phyloP scores from a whole-genome alignment of 2,888 invertebrate genomes.

The Amblyjoppa fuscipennis region DNA sequence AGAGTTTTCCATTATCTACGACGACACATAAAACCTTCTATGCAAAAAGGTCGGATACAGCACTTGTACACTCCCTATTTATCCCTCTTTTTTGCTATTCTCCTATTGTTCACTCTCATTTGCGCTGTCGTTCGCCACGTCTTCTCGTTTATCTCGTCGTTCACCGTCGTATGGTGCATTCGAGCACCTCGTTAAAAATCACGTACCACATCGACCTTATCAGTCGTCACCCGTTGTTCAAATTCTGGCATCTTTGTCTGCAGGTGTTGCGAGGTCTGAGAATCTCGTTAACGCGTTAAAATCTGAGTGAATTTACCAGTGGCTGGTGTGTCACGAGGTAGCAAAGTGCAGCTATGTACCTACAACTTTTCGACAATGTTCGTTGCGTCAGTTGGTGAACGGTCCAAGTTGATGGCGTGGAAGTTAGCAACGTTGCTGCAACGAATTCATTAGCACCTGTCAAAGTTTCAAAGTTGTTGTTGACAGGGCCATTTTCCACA shows the following conservation, averaged over 20 bases:
- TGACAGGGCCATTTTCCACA: too few species aligned
- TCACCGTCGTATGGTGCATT: slow-evolving; percentile 27
- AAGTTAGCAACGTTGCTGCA: too few species aligned
- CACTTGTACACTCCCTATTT: neutral
- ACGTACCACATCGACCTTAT: slow-evolving; percentile 58
- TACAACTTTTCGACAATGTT: too few species aligned
- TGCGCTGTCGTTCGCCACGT: slow-evolving; percentile 5
- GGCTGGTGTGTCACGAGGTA: too few species aligned
- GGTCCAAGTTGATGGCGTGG: too few species aligned
- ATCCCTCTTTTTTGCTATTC: slow-evolving; percentile 8
- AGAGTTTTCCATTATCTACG: slow-evolving; percentile 76
- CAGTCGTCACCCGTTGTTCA: neutral
- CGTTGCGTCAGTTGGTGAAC: too few species aligned
- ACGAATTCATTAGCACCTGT: too few species aligned
- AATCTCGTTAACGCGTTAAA: neutral
- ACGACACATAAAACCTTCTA: slow-evolving; percentile 21
- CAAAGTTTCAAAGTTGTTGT: too few species aligned
- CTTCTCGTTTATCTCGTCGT: neutral
- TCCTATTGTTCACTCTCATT: neutral
- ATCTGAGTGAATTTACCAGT: too few species aligned
- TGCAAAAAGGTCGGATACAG: slow-evolving; percentile 46
- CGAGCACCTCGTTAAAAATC: slow-evolving; percentile 69
- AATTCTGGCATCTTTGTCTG: neutral
- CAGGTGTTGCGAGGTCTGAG: neutral
- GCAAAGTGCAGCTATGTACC: too few species aligned